Percentiles rank a stretch among this genome's conserved stretches.
Evolutionary conservation across 2,113 vertebrate genomes (phyloP).

Genomic region (Callipepla californica): DNA sequence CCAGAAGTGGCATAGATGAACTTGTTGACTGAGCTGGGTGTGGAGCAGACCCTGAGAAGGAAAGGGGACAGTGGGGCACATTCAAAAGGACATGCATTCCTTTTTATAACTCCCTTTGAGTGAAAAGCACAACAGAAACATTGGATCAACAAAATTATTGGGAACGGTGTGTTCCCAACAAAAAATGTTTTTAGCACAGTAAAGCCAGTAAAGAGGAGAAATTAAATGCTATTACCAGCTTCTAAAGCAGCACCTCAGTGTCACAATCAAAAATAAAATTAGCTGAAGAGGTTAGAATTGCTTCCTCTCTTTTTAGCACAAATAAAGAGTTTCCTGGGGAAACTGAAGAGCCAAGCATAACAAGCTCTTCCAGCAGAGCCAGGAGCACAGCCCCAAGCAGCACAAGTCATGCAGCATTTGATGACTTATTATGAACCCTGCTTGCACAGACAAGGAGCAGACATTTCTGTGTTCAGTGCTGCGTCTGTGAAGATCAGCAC

Average conservation of each 20-base stretch:
- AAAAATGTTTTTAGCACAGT: not conserved
- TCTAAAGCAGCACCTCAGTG: not conserved
- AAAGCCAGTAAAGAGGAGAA: not conserved
- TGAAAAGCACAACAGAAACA: not conserved
- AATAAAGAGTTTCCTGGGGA: not conserved
- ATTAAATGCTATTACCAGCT: not conserved
- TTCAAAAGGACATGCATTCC: not conserved
- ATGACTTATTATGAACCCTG: fast-evolving
- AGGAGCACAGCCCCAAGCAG: not conserved
- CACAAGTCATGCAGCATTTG: fast-evolving
- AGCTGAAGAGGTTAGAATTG: not conserved
- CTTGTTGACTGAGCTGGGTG: not conserved
- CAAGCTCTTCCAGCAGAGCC: not conserved
- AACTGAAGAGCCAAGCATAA: not conserved
- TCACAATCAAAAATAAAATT: not conserved
- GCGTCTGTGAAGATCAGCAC: not conserved
- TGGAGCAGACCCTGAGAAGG: fast-evolving
- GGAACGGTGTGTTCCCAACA: not conserved
- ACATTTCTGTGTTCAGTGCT: not conserved
- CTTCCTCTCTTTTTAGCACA: not conserved
- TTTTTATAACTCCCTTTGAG: not conserved
- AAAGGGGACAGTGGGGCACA: not conserved
- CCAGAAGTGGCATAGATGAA: not conserved
- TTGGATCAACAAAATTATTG: not conserved
- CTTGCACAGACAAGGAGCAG: not conserved